Evolutionary conservation across 2,113 vertebrate species (phyloP), one percentile per base, ranked within the genome.

Genomic region (Eptatretus burgeri): DNA sequence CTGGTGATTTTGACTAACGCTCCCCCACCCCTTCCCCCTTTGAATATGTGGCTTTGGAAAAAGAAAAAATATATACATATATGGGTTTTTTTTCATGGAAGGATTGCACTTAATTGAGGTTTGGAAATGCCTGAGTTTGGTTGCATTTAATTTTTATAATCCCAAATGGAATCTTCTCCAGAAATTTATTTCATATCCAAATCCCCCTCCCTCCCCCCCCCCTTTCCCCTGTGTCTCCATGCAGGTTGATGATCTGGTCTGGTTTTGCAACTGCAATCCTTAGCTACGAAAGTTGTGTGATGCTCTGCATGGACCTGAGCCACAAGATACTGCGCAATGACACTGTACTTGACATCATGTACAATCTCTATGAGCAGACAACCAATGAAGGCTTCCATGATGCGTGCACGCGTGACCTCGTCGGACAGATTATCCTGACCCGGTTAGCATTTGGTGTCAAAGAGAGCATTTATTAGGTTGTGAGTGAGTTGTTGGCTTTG

Each of bases 321-420:
- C 73, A 77, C n/a, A 77, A 77, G 65, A 50, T 77, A 18, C 74
- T 77, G 16, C 71, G 74, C 2, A 76, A 68, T 14, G 76, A 77
- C 65, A 76, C 70, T 0, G 73, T 77, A 14, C 69, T 77, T 51
- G 71, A 74, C 13, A 69, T 72, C 68, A 77, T 77, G 76, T 69
- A 64, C 11, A 62, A 27, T 2, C 65, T 77, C 13, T 73, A 64
- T 52, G n/a, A 51, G 17, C 66, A 14, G 14, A 51, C 64, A 1
- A 68, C 63, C 5, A 2, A 1, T 11, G 52, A 70, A 1, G 11
- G 52, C 64, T 75, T 74, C 50, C 52, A 63, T 13, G 66, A 76
- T 63, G 66, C 3, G 0, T 77, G 76, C 64, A 71, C 73, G 60
- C 72, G 72, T n/a, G 70, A 73, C 51, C 67, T 77, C 19, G 5